Percentiles rank a stretch among this genome's conserved stretches.
Evolutionary conservation across 2,888 invertebrate species (phyloP).

Genomic region (Pseudanteris insignis): DNA sequence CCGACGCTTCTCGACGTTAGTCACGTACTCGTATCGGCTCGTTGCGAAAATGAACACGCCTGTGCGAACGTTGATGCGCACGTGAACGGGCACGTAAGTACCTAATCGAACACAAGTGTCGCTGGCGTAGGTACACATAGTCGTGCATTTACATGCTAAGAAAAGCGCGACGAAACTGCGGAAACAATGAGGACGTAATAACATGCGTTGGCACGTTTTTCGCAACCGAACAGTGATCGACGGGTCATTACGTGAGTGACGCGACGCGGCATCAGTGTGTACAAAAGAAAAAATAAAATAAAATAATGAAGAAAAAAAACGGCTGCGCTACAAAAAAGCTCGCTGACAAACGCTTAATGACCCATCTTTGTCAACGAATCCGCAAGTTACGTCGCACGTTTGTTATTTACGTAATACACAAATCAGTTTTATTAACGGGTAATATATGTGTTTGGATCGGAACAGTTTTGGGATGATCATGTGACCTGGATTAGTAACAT

Average conservation of each 20-base stretch:
- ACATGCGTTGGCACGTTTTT: slow-evolving; percentile 42
- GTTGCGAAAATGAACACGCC: slow-evolving; percentile 44
- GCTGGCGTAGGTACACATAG: slow-evolving; percentile 36
- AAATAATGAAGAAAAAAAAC: too few species aligned
- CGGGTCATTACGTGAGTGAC: slow-evolving; percentile 38
- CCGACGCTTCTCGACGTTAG: slow-evolving; percentile 29
- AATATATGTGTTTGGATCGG: slow-evolving; percentile 28
- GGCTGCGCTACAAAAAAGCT: too few species aligned
- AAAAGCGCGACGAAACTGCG: slow-evolving; percentile 44
- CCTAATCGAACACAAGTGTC: slow-evolving; percentile 28
- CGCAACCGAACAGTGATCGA: slow-evolving; percentile 39
- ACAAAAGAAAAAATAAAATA: slow-evolving; percentile 18
- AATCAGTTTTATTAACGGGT: slow-evolving; percentile 30
- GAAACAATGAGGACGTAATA: slow-evolving; percentile 38
- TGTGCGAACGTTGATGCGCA: slow-evolving; percentile 42
- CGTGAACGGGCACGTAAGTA: neutral
- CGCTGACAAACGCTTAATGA: too few species aligned
- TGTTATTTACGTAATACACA: slow-evolving; percentile 29
- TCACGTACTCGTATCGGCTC: slow-evolving; percentile 48
- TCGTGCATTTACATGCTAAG: slow-evolving; percentile 45
- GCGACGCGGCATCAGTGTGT: slow-evolving; percentile 21
- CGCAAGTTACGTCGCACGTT: too few species aligned
- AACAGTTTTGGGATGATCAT: too few species aligned
- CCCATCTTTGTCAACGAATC: too few species aligned
- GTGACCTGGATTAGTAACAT: too few species aligned